Evolutionary conservation across 2,113 vertebrate genomes (phyloP).

Genomic region (Pomatostomus ruficeps): DNA sequence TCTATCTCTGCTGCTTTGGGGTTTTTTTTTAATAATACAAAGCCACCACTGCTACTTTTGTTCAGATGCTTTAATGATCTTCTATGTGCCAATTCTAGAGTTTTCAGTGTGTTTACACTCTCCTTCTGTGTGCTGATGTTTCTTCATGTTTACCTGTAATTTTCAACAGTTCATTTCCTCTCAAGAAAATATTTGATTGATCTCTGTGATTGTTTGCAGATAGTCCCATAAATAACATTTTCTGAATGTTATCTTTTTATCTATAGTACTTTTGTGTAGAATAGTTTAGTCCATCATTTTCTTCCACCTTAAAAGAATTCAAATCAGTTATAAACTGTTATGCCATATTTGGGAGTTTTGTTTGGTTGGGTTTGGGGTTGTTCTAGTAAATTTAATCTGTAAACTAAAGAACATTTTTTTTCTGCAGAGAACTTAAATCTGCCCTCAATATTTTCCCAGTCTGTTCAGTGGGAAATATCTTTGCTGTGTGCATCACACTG

Average conservation of each 20-base stretch:
- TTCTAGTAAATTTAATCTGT: neutral
- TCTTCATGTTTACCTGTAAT: neutral
- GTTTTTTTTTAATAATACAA: neutral
- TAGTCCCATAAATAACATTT: neutral
- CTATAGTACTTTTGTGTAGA: neutral
- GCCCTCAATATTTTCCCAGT: neutral
- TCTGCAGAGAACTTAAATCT: neutral
- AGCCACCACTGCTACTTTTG: neutral
- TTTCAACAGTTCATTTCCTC: neutral
- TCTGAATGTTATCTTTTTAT: neutral
- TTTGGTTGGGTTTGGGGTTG: neutral
- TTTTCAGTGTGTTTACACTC: neutral
- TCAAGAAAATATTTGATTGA: neutral
- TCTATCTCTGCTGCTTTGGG: neutral
- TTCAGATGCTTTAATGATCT: neutral
- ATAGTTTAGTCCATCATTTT: neutral
- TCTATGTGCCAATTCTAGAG: neutral
- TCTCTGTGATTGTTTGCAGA: neutral
- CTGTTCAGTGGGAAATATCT: neutral
- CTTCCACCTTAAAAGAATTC: neutral
- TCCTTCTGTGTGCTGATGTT: neutral
- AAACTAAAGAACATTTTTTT: neutral
- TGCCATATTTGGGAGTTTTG: neutral
- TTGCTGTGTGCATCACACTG: neutral
- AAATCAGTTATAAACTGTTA: neutral